These are phyloP conservation scores for Colius striatus DNA, from an alignment of 2,113 vertebrate species.

Conservation along the genomic window DNA sequence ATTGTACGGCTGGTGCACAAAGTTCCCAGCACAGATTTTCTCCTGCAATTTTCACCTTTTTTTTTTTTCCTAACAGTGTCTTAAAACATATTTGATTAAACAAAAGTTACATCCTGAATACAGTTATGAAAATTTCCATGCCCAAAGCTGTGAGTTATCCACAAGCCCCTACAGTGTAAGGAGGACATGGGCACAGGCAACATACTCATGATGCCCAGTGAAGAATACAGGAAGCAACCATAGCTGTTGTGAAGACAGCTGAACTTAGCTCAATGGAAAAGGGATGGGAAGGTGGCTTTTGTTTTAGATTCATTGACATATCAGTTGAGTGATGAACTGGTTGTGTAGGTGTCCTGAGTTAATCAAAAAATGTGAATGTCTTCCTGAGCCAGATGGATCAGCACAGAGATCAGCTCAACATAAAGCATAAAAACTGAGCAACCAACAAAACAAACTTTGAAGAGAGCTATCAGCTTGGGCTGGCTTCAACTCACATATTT, in stretches of 20 bases:
- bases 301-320: not conserved
- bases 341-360: not conserved
- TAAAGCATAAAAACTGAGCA: not conserved
- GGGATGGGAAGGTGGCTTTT: fast-evolving
- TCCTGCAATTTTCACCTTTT: not conserved
- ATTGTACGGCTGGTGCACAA: not conserved
- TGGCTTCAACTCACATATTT: not conserved
- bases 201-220: not conserved
- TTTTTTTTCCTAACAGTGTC: not conserved
- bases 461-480: not conserved
- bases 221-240: not conserved
- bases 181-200: fast-evolving
- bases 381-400: not conserved
- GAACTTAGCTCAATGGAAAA: not conserved
- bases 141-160: not conserved
- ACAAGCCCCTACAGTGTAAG: not conserved
- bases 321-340: not conserved
- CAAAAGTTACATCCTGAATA: not conserved
- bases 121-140: not conserved
- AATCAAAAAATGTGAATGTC: not conserved
- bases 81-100: not conserved
- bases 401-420: not conserved
- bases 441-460: not conserved
- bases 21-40: not conserved
- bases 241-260: not conserved